Conservation (phyloP, 2,797 vertebrate species). For the Fringilla coelebs region DNA sequence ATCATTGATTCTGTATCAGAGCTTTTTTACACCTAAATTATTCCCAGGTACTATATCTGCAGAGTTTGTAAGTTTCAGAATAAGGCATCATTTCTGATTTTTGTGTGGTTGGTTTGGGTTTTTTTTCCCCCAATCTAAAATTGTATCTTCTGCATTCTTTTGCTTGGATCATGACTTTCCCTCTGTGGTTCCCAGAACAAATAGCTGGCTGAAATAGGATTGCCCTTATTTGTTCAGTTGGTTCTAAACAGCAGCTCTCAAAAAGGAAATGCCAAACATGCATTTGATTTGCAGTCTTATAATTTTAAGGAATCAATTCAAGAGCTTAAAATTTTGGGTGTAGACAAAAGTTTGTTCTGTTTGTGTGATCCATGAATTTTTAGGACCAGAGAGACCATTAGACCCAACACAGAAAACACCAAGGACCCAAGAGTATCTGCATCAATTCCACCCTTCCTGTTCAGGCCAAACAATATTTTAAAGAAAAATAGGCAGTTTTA, state of each 20-base stretch:
- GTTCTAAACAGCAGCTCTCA: conserved; percentile 2
- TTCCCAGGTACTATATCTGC: neutral
- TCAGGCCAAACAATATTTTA: neutral
- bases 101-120: neutral
- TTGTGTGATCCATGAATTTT: neutral
- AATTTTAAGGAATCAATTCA: neutral
- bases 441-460: neutral
- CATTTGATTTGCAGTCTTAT: neutral
- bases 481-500: neutral
- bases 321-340: neutral
- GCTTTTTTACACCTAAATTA: neutral
- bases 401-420: neutral
- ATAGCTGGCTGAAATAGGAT: conserved; percentile 3
- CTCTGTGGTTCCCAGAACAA: conserved; percentile 26
- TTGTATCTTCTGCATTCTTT: neutral
- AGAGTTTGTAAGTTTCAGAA: neutral
- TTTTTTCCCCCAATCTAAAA: neutral
- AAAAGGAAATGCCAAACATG: neutral
- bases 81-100: neutral
- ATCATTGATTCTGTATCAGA: neutral
- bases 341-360: neutral
- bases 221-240: conserved; percentile 51
- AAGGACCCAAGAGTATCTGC: neutral
- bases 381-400: neutral
- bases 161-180: neutral